phyloP scores from a whole-genome alignment of 1,140 invertebrate genomes.

The Listronotus oregonensis region DNA sequence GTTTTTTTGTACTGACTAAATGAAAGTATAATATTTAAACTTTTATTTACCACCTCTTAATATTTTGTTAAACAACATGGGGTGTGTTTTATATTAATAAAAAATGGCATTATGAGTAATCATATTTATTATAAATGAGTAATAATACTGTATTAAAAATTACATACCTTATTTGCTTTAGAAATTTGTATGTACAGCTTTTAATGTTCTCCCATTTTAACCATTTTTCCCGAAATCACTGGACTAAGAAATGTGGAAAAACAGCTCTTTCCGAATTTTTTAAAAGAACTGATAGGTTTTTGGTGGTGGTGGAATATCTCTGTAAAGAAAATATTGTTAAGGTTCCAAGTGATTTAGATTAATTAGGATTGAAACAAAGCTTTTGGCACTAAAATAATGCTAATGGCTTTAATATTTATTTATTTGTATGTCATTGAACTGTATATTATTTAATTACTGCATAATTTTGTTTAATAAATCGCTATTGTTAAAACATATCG shows the following conservation, averaged over 20 bases:
- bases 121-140: no score
- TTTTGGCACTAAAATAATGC: conserved; percentile 48
- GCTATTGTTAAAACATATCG: conserved; percentile 44
- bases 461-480: conserved; percentile 49
- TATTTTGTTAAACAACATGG: no score
- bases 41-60: neutral
- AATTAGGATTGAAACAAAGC: conserved; percentile 51
- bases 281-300: conserved; percentile 20
- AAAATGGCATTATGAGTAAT: conserved; percentile 1
- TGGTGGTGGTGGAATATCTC: conserved; percentile 37
- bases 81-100: neutral
- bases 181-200: conserved; percentile 24
- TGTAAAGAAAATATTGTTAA: conserved; percentile 40
- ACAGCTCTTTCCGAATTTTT: conserved; percentile 17
- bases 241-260: conserved; percentile 27
- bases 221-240: conserved; percentile 34
- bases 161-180: neutral
- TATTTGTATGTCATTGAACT: conserved; percentile 43
- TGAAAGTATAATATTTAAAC: no score
- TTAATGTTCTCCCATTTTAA: conserved; percentile 28
- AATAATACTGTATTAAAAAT: neutral
- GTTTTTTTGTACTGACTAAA: neutral
- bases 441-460: conserved; percentile 44
- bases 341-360: conserved; percentile 54
- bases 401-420: conserved; percentile 42